Evolutionary conservation across 2,888 invertebrate genomes (phyloP), one percentile per base, ranked within the genome.

Genomic region (Drosophila cognata): DNA sequence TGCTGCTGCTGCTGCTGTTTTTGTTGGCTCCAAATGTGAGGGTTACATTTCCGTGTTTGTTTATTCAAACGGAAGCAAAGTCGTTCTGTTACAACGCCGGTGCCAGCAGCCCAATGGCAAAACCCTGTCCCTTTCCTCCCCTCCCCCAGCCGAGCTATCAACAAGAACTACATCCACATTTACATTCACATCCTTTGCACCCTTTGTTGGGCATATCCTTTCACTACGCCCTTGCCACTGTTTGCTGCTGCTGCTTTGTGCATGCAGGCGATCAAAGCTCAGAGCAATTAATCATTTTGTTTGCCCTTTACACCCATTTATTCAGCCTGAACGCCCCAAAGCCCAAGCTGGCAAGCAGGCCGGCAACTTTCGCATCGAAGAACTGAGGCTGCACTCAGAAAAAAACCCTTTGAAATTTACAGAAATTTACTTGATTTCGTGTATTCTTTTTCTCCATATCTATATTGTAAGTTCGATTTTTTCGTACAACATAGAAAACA

Each of bases 221-320:
- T 85, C 63, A 61, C 66, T 55, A 25, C 18, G 35, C 53, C 53
- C 13, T 57, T 29, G 28, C 56, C 56, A 31, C 41, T 57, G 57
- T 41, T 56, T 57, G 55, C 28, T 38, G 13, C 36, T 88, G 73
- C 62, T 74, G 65, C 64, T 84, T 71, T 80, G 75, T 72, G 62
- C 85, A 82, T 84, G 88, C 88, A 90, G 91, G 88, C 91, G 91
- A 92, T 92, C 92, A 93, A 92, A 92, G 92, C 92, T 93, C 92
- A 92, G 81, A 87, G 91, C 92, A 93, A 93, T 93, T 93, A 93
- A 93, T 93, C 93, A 93, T 93, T 93, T 92, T 92, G 91, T 91
- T 91, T 91, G 92, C 93, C 89, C 89, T 92, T 92, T 91, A 90
- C 91, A 90, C 92, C 91, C 88, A 90, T 91, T 91, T 86, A 91